These are phyloP conservation scores for Anolis carolinensis DNA, from an alignment of 2,113 vertebrate genomes.

Conservation along the genomic window DNA sequence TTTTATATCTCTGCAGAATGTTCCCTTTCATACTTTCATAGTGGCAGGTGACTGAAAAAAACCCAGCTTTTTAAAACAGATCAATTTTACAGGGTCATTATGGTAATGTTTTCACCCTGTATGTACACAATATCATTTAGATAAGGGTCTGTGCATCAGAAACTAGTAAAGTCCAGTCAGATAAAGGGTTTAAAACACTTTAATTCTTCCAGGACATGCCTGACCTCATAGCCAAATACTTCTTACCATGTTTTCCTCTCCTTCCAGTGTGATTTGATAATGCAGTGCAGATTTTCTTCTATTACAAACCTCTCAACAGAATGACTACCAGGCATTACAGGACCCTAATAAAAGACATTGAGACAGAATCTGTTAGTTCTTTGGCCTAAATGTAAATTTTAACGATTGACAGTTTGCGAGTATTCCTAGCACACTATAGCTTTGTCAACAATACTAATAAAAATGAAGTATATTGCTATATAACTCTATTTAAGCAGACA, in stretches of 20 bases:
- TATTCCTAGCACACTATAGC: neutral
- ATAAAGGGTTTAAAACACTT: neutral
- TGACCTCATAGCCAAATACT: neutral
- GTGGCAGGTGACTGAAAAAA: neutral
- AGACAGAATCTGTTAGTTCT: neutral
- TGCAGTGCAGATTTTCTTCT: slow-evolving; percentile 96
- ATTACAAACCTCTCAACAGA: slow-evolving; percentile 97
- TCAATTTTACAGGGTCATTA: neutral
- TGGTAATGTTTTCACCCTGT: neutral
- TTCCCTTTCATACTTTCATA: neutral
- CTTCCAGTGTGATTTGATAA: slow-evolving; percentile 96
- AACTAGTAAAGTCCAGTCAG: neutral
- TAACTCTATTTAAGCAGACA: no score
- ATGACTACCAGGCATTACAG: slow-evolving; percentile 98
- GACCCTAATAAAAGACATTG: slow-evolving; percentile 79
- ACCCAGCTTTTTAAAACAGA: neutral
- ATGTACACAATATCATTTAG: neutral
- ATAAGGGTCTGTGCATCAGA: no score
- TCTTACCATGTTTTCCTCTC: slow-evolving; percentile 95
- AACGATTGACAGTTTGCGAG: neutral
- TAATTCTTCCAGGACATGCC: fast-evolving
- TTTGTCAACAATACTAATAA: neutral
- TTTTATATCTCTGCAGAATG: neutral
- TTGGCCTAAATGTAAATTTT: neutral
- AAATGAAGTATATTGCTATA: no score